phyloP scores from a whole-genome alignment of 2,888 invertebrate genomes.

The Mimumesa dahlbomi region DNA sequence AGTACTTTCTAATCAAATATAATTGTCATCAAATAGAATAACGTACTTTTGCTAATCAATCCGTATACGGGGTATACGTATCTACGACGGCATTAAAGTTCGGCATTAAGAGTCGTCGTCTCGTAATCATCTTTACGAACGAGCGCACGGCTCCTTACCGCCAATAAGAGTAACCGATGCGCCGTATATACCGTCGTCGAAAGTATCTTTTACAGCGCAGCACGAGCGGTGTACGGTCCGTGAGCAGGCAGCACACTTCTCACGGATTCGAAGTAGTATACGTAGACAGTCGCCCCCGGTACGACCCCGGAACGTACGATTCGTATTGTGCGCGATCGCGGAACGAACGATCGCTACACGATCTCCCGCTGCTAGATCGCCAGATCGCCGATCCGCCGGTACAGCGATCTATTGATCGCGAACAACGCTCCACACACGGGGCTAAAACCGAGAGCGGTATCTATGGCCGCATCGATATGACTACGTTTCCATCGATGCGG shows the following conservation, averaged over 20 bases:
- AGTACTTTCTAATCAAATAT: conserved; percentile 12
- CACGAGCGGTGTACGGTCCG: conserved; percentile 55
- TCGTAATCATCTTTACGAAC: conserved; percentile 8
- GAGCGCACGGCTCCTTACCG: neutral
- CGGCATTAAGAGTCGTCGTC: conserved; percentile 5
- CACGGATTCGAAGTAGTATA: conserved; percentile 71
- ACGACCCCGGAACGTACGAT: conserved; percentile 73
- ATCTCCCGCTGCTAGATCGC: conserved; percentile 77
- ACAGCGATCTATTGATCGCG: conserved; percentile 77
- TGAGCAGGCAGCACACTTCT: conserved; percentile 66
- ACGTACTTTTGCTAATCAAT: conserved; percentile 23
- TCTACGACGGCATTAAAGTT: too few species aligned
- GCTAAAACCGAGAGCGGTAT: conserved; percentile 47
- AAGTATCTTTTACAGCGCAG: conserved; percentile 52
- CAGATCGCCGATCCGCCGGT: conserved; percentile 72
- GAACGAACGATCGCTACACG: conserved; percentile 77
- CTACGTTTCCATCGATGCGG: conserved; percentile 71
- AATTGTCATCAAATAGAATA: conserved; percentile 24
- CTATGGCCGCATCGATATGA: conserved; percentile 66
- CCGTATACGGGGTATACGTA: conserved; percentile 19
- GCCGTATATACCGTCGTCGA: conserved; percentile 30
- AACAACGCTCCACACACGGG: conserved; percentile 72
- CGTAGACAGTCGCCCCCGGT: conserved; percentile 66
- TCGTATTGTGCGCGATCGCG: conserved; percentile 71
- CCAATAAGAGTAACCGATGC: conserved; percentile 21